Conservation (phyloP, 2,797 vertebrate genomes). For the Sebastes reedi region DNA sequence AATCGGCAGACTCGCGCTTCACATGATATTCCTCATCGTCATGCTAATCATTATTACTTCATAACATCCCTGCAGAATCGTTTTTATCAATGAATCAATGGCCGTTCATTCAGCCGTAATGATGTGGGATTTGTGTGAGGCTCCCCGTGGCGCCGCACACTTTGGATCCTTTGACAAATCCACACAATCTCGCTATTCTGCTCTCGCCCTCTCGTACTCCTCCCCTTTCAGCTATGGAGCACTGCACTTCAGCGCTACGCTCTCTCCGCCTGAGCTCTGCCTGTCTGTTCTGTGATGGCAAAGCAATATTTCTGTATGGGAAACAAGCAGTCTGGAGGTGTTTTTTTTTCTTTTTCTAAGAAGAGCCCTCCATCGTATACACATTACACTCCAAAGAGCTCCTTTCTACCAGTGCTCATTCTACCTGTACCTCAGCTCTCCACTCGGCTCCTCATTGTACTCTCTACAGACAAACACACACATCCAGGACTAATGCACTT, state of each 20-base stretch:
- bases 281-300: slow-evolving; percentile 42
- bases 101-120: slow-evolving; percentile 41
- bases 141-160: neutral
- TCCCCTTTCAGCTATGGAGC: slow-evolving; percentile 15
- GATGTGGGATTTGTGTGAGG: slow-evolving; percentile 50
- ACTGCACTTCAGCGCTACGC: slow-evolving; percentile 24
- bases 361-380: slow-evolving; percentile 29
- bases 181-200: slow-evolving; percentile 28
- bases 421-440: slow-evolving; percentile 14
- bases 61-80: slow-evolving; percentile 19
- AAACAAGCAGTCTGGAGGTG: slow-evolving; percentile 29
- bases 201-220: neutral
- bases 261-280: slow-evolving; percentile 39
- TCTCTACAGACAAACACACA: slow-evolving; percentile 24
- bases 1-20: neutral
- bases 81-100: slow-evolving; percentile 56
- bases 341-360: neutral
- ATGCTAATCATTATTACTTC: slow-evolving; percentile 29
- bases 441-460: slow-evolving; percentile 11
- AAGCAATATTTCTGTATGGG: slow-evolving; percentile 47
- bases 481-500: slow-evolving; percentile 52
- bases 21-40: slow-evolving; percentile 6
- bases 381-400: slow-evolving; percentile 39
- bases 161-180: slow-evolving; percentile 49
- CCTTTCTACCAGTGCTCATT: slow-evolving; percentile 12